Evolutionary conservation across 2,113 vertebrate species (phyloP).

Genomic region (Paralichthys olivaceus): DNA sequence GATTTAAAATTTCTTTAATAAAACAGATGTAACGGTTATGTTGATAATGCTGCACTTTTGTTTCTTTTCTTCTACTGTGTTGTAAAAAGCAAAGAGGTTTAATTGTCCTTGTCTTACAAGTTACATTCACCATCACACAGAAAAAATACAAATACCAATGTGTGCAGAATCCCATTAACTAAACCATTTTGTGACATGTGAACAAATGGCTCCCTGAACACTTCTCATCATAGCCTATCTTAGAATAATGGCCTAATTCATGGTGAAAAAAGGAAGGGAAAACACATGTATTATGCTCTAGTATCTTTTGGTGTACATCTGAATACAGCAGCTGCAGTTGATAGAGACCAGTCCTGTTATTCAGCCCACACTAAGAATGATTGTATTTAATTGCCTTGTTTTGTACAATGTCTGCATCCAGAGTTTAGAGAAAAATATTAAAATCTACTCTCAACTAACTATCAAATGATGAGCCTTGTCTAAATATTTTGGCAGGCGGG

Average conservation of each 20-base stretch:
- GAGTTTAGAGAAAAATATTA: slow-evolving; percentile 29
- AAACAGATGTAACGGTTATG: too few species aligned
- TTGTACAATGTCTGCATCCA: slow-evolving; percentile 26
- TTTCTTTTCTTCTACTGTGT: background rate
- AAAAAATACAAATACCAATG: slow-evolving; percentile 24
- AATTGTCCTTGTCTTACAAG: too few species aligned
- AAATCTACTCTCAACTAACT: slow-evolving; percentile 13
- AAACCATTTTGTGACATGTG: slow-evolving; percentile 35
- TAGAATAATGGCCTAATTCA: slow-evolving; percentile 40
- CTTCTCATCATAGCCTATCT: slow-evolving; percentile 11
- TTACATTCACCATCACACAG: background rate
- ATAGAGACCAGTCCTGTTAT: slow-evolving; percentile 1
- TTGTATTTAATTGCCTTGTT: slow-evolving; percentile 28
- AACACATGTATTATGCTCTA: slow-evolving; percentile 38
- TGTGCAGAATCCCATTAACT: slow-evolving; percentile 43
- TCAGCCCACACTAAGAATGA: slow-evolving; percentile 6
- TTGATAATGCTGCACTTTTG: background rate
- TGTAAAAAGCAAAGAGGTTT: background rate
- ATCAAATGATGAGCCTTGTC: background rate
- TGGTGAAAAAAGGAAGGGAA: slow-evolving; percentile 17
- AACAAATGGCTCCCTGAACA: slow-evolving; percentile 33
- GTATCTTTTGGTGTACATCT: slow-evolving; percentile 26
- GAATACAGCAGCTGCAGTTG: slow-evolving; percentile 63
- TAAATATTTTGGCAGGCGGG: slow-evolving; percentile 26
- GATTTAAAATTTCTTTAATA: too few species aligned